These are phyloP conservation scores for Arenaria interpres DNA, from an alignment of 2,113 vertebrate species.

Conservation along the genomic window DNA sequence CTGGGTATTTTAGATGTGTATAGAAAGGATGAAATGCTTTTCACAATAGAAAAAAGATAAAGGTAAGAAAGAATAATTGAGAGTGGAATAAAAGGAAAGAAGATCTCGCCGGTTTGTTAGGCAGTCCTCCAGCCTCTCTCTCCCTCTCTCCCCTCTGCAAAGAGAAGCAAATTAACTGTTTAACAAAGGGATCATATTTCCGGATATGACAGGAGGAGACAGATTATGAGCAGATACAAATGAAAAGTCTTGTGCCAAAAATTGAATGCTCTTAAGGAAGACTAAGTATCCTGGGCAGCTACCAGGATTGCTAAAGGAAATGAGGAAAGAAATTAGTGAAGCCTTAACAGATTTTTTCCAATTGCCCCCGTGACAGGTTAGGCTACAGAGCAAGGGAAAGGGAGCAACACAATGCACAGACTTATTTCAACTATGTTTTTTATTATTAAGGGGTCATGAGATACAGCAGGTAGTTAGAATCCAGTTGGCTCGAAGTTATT, in stretches of 20 bases:
- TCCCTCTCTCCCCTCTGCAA: not conserved
- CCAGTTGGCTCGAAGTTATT: conserved; percentile 38
- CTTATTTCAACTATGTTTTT: conserved; percentile 11
- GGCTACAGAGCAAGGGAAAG: conserved; percentile 32
- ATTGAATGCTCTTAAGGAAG: conserved; percentile 67
- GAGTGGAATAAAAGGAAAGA: not conserved
- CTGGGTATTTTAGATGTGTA: not conserved
- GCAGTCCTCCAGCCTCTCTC: not conserved
- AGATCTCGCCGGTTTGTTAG: not conserved
- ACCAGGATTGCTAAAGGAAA: conserved; percentile 53
- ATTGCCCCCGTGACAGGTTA: conserved; percentile 25
- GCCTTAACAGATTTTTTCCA: not conserved
- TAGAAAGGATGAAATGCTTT: not conserved
- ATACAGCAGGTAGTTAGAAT: conserved; percentile 32
- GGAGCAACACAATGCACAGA: not conserved
- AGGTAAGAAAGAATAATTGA: not conserved
- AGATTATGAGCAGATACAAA: conserved; percentile 68
- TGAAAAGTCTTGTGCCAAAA: conserved; percentile 58
- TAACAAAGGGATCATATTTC: conserved; percentile 63
- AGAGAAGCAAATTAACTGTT: conserved; percentile 40
- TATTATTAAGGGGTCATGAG: conserved; percentile 31
- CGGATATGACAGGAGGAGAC: conserved; percentile 66
- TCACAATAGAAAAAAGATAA: not conserved
- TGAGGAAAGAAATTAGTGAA: conserved; percentile 39
- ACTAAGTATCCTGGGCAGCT: conserved; percentile 51